Percentiles rank a stretch among this genome's conserved stretches.
phyloP scores from a whole-genome alignment of 2,797 vertebrate genomes.

The Sebastolobus alascanus region DNA sequence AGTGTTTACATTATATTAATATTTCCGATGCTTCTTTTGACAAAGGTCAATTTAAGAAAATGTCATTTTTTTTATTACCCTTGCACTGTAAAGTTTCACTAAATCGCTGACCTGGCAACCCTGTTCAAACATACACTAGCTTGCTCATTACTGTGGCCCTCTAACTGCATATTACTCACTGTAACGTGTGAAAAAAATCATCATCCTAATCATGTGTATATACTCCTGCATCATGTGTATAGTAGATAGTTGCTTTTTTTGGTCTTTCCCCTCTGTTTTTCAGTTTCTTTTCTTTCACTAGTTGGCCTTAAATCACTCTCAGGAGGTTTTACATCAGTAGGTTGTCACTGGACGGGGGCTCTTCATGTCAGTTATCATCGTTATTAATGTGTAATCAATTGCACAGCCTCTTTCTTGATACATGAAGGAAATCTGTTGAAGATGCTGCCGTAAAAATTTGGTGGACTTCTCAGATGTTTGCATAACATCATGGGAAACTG shows the following conservation, averaged over 20 bases:
- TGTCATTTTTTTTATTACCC: conserved; percentile 36
- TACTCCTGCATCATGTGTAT: conserved; percentile 36
- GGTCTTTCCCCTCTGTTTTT: neutral
- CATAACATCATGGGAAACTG: neutral
- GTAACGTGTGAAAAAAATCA: conserved; percentile 43
- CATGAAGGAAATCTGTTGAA: neutral
- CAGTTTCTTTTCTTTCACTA: conserved; percentile 70
- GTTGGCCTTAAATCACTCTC: conserved; percentile 85
- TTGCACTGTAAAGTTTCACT: conserved; percentile 62
- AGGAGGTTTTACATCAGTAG: conserved; percentile 76
- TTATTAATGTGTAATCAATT: conserved; percentile 14
- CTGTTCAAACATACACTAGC: conserved; percentile 32
- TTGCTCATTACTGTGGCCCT: conserved; percentile 37
- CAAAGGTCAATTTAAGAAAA: conserved; percentile 17
- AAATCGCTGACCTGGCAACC: conserved; percentile 27
- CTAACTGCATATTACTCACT: conserved; percentile 51
- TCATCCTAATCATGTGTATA: conserved; percentile 11
- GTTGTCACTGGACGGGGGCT: conserved; percentile 34
- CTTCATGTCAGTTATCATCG: conserved; percentile 26
- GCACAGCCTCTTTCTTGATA: neutral
- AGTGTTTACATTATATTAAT: conserved; percentile 71
- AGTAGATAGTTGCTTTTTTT: conserved; percentile 40
- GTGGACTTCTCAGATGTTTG: neutral
- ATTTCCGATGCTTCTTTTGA: conserved; percentile 63
- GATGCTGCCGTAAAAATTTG: neutral